phyloP scores from a whole-genome alignment of 1,140 invertebrate species.

The Euschistus heros region DNA sequence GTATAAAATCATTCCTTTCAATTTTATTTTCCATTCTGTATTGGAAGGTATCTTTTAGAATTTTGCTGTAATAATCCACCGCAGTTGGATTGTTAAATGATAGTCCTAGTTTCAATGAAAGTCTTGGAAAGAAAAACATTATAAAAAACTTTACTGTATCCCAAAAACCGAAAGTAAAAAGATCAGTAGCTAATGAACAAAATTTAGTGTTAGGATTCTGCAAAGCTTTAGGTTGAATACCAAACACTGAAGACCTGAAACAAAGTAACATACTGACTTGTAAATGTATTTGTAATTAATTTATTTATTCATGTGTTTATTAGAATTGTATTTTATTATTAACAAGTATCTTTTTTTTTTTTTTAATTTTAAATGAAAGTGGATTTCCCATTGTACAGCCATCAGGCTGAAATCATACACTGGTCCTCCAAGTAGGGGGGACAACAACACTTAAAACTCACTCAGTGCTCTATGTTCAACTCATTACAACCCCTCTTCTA shows the following conservation, averaged over 20 bases:
- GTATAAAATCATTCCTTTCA: slow-evolving; percentile 30
- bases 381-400: too few relatives aligned
- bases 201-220: slow-evolving; percentile 41
- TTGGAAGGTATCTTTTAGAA: slow-evolving; percentile 27
- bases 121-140: slow-evolving; percentile 15
- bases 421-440: too few relatives aligned
- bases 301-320: too few relatives aligned
- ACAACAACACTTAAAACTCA: too few relatives aligned
- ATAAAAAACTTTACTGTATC: neutral
- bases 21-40: slow-evolving; percentile 25
- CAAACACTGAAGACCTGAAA: slow-evolving; percentile 40
- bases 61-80: slow-evolving; percentile 25
- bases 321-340: too few relatives aligned
- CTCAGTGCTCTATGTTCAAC: too few relatives aligned
- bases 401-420: too few relatives aligned
- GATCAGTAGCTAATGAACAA: slow-evolving; percentile 17
- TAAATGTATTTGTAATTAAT: too few relatives aligned
- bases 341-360: too few relatives aligned
- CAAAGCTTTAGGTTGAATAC: slow-evolving; percentile 42
- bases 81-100: slow-evolving; percentile 21
- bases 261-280: neutral
- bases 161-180: slow-evolving; percentile 34
- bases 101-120: slow-evolving; percentile 14
- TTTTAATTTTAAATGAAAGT: too few relatives aligned
- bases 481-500: too few relatives aligned